Percentiles rank a stretch among this genome's conserved stretches.
Conservation (phyloP, 2,113 vertebrate species). For the Spilogale gracilis region DNA sequence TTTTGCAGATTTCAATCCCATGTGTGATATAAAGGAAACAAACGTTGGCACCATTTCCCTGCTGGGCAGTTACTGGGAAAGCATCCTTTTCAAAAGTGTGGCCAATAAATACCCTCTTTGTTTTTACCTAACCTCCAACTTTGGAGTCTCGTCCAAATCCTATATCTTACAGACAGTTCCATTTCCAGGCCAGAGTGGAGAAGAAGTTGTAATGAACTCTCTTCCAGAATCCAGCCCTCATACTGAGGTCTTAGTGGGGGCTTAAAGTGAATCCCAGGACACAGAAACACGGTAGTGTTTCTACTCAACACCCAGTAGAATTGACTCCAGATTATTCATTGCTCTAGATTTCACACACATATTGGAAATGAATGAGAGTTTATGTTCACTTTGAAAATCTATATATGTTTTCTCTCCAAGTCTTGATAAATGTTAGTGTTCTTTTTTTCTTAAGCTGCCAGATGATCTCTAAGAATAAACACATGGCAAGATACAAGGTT, state of each 20-base stretch:
- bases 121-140: background rate
- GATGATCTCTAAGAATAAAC: background rate
- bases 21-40: background rate
- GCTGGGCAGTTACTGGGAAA: background rate
- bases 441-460: conserved; percentile 15
- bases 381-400: background rate
- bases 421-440: background rate
- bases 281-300: background rate
- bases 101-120: background rate
- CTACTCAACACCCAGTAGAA: background rate
- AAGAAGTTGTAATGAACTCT: background rate
- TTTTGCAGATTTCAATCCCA: background rate
- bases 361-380: background rate
- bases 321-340: background rate
- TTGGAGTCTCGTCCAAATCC: background rate
- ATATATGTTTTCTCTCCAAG: background rate
- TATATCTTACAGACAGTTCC: background rate
- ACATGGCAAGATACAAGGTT: background rate
- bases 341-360: background rate
- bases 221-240: background rate
- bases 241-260: background rate
- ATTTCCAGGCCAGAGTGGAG: background rate
- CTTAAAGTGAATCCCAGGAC: background rate
- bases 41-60: background rate
- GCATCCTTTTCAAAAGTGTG: background rate